Percentiles rank a stretch among this genome's conserved stretches.
These are phyloP conservation scores for Scylla paramamosain DNA, from an alignment of 1,140 invertebrate genomes.

Conservation along the genomic window DNA sequence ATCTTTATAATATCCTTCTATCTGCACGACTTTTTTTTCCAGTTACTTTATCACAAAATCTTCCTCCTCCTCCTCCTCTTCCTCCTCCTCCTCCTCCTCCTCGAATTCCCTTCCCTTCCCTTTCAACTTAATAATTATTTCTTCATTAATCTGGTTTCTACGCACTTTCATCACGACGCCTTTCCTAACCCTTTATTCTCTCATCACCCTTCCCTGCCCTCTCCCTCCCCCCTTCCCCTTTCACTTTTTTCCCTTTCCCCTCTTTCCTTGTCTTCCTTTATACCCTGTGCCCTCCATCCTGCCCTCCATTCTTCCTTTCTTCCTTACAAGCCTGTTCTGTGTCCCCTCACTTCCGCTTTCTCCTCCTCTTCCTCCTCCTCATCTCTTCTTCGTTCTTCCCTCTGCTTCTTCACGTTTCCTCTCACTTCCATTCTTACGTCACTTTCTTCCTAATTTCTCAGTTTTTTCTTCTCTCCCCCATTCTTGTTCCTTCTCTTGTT, in stretches of 20 bases:
- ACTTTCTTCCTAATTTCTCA: too few relatives aligned
- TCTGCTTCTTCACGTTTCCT: too few relatives aligned
- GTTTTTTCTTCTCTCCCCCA: too few relatives aligned
- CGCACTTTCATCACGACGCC: neutral
- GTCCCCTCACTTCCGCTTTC: neutral
- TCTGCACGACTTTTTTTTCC: neutral
- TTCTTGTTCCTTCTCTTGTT: too few relatives aligned
- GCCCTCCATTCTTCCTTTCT: neutral
- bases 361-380: neutral
- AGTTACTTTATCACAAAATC: neutral
- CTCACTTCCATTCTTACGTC: too few relatives aligned
- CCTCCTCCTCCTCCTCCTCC: neutral
- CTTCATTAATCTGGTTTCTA: neutral
- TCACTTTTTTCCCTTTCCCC: neutral
- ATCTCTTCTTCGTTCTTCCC: neutral
- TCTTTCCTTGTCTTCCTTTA: neutral
- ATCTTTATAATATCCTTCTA: too few relatives aligned
- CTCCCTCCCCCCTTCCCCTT: neutral
- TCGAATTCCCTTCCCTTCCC: neutral
- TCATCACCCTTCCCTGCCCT: neutral
- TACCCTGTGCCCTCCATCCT: neutral
- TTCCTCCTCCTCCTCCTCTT: neutral
- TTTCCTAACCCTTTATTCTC: slow-evolving; percentile 9
- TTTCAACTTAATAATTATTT: slow-evolving; percentile 16
- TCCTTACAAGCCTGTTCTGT: neutral